Evolutionary conservation across 2,113 vertebrate genomes (phyloP).

Genomic region (Aphyosemion australe): DNA sequence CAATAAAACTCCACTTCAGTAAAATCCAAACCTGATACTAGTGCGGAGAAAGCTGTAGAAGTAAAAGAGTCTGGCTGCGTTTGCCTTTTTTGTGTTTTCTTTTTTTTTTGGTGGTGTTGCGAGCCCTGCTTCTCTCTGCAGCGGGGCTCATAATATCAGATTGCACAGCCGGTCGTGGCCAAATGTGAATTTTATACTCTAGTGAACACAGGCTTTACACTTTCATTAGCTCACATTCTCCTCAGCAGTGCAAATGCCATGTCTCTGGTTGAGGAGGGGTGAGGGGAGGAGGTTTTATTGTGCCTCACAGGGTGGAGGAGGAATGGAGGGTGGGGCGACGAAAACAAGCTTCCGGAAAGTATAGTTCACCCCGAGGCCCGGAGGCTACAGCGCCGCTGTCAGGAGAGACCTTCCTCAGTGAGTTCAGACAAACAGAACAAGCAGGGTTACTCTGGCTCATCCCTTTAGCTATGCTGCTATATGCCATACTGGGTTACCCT

Average conservation of each 20-base stretch:
- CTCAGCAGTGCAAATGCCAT: constrained; percentile 81
- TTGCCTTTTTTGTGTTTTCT: constrained; percentile 23
- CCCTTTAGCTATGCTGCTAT: no score
- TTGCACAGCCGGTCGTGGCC: constrained; percentile 79
- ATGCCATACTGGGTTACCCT: no score
- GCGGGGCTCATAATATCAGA: constrained; percentile 80
- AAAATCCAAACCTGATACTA: background rate
- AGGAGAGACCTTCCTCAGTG: constrained; percentile 12
- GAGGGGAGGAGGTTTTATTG: constrained; percentile 53
- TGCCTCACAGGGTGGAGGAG: constrained; percentile 60
- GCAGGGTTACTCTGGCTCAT: no score
- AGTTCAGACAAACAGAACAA: background rate
- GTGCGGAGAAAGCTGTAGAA: background rate
- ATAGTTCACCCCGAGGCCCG: constrained; percentile 2
- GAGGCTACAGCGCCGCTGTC: constrained; percentile 10
- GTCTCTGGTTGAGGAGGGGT: constrained; percentile 64
- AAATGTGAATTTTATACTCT: constrained; percentile 87
- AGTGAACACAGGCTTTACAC: constrained; percentile 82
- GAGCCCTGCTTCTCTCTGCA: constrained; percentile 47
- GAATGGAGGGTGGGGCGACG: constrained; percentile 9
- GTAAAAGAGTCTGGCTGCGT: background rate
- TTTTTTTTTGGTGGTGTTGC: constrained; percentile 52
- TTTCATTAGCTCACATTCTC: constrained; percentile 88
- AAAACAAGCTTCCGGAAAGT: constrained; percentile 41
- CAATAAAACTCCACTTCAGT: no score